Evolutionary conservation across 2,888 invertebrate species (phyloP), one percentile per base, ranked within the genome.

Genomic region (Athalia cordata): DNA sequence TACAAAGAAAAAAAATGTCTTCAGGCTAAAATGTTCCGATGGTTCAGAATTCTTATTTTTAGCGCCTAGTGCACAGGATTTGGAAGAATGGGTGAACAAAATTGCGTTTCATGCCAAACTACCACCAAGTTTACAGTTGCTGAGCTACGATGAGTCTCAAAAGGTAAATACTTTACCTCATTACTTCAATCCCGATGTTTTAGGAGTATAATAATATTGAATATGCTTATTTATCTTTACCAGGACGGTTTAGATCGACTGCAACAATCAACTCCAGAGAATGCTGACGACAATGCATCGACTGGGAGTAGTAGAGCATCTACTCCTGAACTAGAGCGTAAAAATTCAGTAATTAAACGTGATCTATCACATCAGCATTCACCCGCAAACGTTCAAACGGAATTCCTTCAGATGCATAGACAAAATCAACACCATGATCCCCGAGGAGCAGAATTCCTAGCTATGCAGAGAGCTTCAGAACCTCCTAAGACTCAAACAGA

Each of bases 41-140:
- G 97, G 97, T 2, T 96, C 98, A 0, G 98, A 98, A 91, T 99
- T 96, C 91, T 92, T 99, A 81, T 97, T 99, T 90, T 93, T 96
- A 65, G 95, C 96, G 70, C 91, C 93, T 6, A 93, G 93, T 65
- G 93, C 94, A 77, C 93, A 93, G 1, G 94, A 95, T 78, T 94
- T 97, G 95, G 92, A 93, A 85, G 97, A 97, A 79, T 98, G 98
- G 98, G 94, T 97, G 13, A 95, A 95, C 87, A 98, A 98, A 91
- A 95, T 99, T 83, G 93, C 95, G 77, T 98, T 98, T 93, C 98
- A 98, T 90, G 98, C 99, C 11, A 93, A 94, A 85, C 92, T 98
- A 81, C 97, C 97, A 11, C 98, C 98, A 11, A 96, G 95, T 89
- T 93, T 97, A 87, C 98, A 98, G 89, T 92, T 98, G 55, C 92